A percentile compares a stretch with the other conserved stretches of the same genome.
phyloP scores from a whole-genome alignment of 2,888 invertebrate genomes.

The Spicauda simplicius region DNA sequence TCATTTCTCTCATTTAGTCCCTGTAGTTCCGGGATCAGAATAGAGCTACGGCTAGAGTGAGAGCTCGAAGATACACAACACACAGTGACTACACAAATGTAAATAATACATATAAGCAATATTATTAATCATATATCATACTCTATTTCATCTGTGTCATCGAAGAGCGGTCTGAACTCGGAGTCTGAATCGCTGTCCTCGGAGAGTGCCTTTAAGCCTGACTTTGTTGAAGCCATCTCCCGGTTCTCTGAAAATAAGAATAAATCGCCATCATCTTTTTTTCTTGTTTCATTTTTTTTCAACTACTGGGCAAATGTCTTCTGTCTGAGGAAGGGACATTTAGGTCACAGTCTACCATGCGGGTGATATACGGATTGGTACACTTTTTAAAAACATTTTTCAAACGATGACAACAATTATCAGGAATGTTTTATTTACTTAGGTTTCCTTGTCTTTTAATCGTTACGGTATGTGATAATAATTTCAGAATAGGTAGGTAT shows the following conservation, averaged over 20 bases:
- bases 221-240: conserved; percentile 61
- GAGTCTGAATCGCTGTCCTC: conserved; percentile 71
- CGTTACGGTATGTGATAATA: no score
- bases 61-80: background rate
- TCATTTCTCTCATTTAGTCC: no score
- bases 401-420: no score
- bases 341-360: background rate
- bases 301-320: no score
- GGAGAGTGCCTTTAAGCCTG: conserved; percentile 58
- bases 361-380: no score
- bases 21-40: no score
- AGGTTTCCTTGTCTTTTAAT: no score
- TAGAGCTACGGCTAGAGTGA: no score
- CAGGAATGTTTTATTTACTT: no score
- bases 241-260: conserved; percentile 48
- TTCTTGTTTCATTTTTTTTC: no score
- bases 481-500: no score
- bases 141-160: conserved; percentile 73
- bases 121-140: conserved; percentile 46
- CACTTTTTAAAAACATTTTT: no score
- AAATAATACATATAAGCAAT: background rate
- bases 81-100: background rate
- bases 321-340: background rate
- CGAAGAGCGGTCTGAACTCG: conserved; percentile 68
- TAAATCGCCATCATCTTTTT: background rate